Evolutionary conservation across 1,140 invertebrate genomes (phyloP), one percentile per base, ranked within the genome.

Genomic region (Trichogramma pretiosum): DNA sequence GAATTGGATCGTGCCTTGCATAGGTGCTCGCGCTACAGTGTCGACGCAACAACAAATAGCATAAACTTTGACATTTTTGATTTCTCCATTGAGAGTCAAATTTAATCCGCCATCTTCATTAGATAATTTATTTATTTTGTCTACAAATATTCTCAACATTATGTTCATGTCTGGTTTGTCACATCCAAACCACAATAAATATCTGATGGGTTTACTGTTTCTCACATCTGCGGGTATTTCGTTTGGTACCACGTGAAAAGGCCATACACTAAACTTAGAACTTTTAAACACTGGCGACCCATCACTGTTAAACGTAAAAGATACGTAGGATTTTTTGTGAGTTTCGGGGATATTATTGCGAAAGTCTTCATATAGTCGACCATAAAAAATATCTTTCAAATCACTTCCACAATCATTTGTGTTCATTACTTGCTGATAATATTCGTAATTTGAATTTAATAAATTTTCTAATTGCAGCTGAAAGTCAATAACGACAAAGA

Each of bases 181-280:
- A 22, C 37, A 39, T 1, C 49, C 46, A 23, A 53, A 48, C 51
- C 46, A 53, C 13, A 53, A 24, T 3, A 14, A 46, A 36, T 42
- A 48, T 16, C n/a, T 40, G 19, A 26, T 43, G 9, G 37, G 16
- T 10, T 46, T 46, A 13, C 33, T 13, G 7, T 23, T 30, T 44
- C 48, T 43, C 46, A 10, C 47, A 30, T 37, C 33, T 9, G 43
- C 2, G 10, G 50, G 53, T 19, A 55, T 37, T 51, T 55, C 53
- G 43, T 55, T 55, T 5, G 52, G 18, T 18, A 52, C 46, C 17
- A 55, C 36, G 28, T 52, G 47, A 14, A 55, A 40, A 7, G 50
- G 53, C 53, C 53, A 55, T 18, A 55, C 51, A 1, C 45, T 45
- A 13, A 17, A 37, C 3, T 24, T 49, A 0, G 53, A 55, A 40